A percentile compares a stretch with the other conserved stretches of the same genome.
phyloP scores from a whole-genome alignment of 2,888 invertebrate species.

The Pecten maximus region DNA sequence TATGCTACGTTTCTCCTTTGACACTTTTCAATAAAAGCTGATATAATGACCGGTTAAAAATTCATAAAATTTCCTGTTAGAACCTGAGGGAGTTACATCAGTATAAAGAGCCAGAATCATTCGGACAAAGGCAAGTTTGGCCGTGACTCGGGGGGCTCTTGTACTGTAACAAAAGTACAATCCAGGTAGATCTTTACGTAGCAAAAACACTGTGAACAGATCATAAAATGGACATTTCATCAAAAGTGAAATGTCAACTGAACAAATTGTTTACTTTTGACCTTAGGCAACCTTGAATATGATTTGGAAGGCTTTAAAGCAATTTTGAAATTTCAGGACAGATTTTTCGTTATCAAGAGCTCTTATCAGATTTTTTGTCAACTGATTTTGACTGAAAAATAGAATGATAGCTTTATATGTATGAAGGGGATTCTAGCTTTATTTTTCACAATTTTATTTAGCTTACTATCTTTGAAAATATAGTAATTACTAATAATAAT shows the following conservation, averaged over 20 bases:
- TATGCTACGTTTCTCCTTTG: slow-evolving; percentile 8
- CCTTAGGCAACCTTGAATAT: background rate
- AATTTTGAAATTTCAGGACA: background rate
- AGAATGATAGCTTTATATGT: too few relatives aligned
- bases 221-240: background rate
- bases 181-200: background rate
- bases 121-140: background rate
- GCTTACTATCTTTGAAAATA: too few relatives aligned
- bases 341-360: too few relatives aligned
- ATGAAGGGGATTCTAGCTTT: too few relatives aligned
- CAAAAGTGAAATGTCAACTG: too few relatives aligned
- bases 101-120: background rate
- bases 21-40: slow-evolving; percentile 19
- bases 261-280: too few relatives aligned
- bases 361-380: too few relatives aligned
- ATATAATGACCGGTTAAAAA: slow-evolving; percentile 18
- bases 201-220: too few relatives aligned
- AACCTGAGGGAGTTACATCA: background rate
- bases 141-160: background rate
- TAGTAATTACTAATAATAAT: too few relatives aligned
- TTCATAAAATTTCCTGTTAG: slow-evolving; percentile 19
- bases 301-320: background rate
- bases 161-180: background rate
- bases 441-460: too few relatives aligned
- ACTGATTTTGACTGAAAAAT: too few relatives aligned